These are phyloP conservation scores for Apteryx mantelli DNA, from an alignment of 2,113 vertebrate genomes.

Conservation along the genomic window DNA sequence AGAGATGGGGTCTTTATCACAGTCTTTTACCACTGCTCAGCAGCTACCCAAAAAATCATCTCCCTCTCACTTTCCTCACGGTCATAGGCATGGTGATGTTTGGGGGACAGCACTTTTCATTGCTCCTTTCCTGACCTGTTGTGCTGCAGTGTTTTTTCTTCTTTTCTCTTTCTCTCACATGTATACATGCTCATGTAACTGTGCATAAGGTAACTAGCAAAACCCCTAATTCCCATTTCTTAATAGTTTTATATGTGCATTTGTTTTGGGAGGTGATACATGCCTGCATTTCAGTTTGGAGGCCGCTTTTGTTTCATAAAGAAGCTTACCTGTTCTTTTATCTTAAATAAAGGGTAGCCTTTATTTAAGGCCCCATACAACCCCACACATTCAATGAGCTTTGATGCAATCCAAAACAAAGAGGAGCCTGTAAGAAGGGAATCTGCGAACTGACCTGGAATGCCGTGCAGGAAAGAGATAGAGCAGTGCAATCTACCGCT, in stretches of 20 bases:
- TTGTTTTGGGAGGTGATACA: background rate
- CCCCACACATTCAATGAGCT: background rate
- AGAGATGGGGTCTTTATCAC: background rate
- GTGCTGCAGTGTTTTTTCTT: background rate
- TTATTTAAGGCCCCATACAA: background rate
- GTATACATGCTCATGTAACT: background rate
- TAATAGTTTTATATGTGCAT: background rate
- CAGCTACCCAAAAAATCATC: background rate
- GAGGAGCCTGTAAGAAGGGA: background rate
- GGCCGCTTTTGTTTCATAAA: background rate
- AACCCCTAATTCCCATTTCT: background rate
- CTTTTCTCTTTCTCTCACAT: background rate
- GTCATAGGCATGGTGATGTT: background rate
- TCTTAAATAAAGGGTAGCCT: background rate
- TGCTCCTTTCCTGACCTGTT: background rate
- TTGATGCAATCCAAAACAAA: background rate
- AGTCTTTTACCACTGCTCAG: background rate
- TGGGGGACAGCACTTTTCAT: background rate
- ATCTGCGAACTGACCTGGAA: background rate
- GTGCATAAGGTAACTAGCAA: background rate
- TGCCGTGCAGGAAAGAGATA: background rate
- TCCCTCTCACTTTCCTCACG: background rate
- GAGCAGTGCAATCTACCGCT: accelerated
- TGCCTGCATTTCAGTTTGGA: background rate
- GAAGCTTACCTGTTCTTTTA: background rate